A percentile compares a stretch with the other conserved stretches of the same genome.
Conservation (phyloP, 2,888 invertebrate genomes). For the Altica lythri region DNA sequence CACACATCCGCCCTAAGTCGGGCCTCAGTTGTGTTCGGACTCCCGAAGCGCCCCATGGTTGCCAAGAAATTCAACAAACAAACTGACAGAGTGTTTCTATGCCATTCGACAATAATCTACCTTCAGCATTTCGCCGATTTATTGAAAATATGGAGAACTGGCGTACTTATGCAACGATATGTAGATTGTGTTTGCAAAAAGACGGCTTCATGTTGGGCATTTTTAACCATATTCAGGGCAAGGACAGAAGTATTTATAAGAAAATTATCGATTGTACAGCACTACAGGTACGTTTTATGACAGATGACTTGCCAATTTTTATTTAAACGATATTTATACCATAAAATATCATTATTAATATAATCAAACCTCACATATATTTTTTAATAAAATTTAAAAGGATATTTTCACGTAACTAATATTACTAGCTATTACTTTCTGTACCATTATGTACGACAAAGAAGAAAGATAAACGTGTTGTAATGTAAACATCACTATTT, state of each 20-base stretch:
- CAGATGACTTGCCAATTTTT: no score
- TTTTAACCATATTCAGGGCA: slow-evolving; percentile 62
- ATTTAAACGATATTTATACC: no score
- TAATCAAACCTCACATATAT: no score
- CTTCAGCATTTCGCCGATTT: slow-evolving; percentile 4
- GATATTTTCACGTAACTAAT: not conserved
- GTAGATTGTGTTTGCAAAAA: slow-evolving; percentile 69
- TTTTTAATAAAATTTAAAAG: not conserved
- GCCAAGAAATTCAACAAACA: slow-evolving; percentile 31
- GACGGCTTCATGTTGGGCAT: slow-evolving; percentile 68
- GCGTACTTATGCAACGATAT: slow-evolving; percentile 66
- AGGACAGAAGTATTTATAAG: slow-evolving; percentile 56
- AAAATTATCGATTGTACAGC: slow-evolving; percentile 58
- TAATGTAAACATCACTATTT: not conserved
- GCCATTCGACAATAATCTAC: no score
- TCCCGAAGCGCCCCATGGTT: slow-evolving; percentile 33
- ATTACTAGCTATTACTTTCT: not conserved
- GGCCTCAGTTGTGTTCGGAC: slow-evolving; percentile 29
- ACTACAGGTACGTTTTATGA: slow-evolving; percentile 56
- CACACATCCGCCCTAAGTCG: slow-evolving; percentile 53
- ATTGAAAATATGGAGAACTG: slow-evolving; percentile 53
- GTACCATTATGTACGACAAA: not conserved
- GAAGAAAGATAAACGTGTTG: not conserved
- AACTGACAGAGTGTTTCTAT: slow-evolving; percentile 20
- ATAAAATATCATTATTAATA: no score